Percentiles rank a stretch among this genome's conserved stretches.
phyloP scores from a whole-genome alignment of 2,797 vertebrate species.

The Enteromius viviparus region DNA sequence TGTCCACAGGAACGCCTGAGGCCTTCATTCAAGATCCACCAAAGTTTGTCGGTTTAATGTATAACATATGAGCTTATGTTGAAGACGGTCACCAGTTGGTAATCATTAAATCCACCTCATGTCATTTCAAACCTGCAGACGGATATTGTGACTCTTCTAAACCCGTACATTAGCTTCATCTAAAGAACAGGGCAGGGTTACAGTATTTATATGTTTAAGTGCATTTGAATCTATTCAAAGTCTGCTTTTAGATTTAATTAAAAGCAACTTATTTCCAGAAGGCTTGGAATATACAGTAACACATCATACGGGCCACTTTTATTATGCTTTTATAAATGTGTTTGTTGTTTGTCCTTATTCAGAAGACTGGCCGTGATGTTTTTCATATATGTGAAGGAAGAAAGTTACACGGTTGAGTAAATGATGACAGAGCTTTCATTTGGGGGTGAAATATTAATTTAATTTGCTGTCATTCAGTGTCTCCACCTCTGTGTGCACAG shows the following conservation, averaged over 20 bases:
- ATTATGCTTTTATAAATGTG: neutral
- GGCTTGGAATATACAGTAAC: neutral
- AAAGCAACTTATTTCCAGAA: neutral
- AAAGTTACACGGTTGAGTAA: neutral
- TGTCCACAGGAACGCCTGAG: neutral
- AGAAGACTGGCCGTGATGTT: neutral
- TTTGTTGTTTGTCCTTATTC: neutral
- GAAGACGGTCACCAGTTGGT: neutral
- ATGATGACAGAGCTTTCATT: slow-evolving; percentile 13
- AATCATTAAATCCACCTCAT: neutral
- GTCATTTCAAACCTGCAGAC: neutral
- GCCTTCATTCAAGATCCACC: slow-evolving; percentile 19
- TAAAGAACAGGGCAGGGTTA: neutral
- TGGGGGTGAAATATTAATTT: slow-evolving; percentile 18
- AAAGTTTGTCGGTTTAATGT: neutral
- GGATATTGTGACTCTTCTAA: neutral
- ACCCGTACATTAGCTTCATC: neutral
- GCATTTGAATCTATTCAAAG: neutral
- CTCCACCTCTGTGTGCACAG: slow-evolving; percentile 10
- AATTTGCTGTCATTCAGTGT: neutral
- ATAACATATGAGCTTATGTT: neutral
- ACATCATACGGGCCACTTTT: neutral
- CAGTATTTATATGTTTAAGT: neutral
- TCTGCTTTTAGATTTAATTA: neutral
- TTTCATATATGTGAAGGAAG: neutral